Evolutionary conservation across 2,797 vertebrate genomes (phyloP).

Genomic region (Otolemur crassicaudatus): DNA sequence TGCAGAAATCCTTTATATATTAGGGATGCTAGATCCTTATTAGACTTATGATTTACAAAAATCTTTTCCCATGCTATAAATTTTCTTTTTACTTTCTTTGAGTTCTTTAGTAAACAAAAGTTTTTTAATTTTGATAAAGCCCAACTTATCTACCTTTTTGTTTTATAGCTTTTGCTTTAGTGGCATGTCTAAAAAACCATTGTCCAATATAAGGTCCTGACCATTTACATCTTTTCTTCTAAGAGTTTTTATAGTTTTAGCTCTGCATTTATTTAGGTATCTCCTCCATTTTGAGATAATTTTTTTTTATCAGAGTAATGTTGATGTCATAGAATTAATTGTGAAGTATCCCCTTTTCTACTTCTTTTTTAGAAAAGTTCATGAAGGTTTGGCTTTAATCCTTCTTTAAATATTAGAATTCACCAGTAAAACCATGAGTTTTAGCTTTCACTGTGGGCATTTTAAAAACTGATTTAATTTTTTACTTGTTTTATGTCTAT

Average conservation of each 20-base stretch:
- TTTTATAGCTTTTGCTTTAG: not conserved
- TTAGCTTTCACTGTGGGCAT: not conserved
- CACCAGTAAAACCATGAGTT: not conserved
- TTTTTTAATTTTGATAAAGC: not conserved
- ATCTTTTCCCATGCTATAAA: not conserved
- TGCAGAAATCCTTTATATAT: not conserved
- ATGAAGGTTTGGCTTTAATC: not conserved
- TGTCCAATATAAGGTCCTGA: not conserved
- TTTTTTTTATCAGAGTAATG: not conserved
- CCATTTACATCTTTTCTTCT: not conserved
- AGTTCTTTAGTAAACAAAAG: not conserved
- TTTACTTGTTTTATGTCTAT: not conserved
- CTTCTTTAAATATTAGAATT: slow-evolving; percentile 3
- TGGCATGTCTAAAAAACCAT: not conserved
- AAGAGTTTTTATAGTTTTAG: not conserved
- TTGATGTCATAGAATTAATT: not conserved
- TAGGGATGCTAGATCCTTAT: not conserved
- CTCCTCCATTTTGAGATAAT: not conserved
- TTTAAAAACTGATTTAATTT: not conserved
- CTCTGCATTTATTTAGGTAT: not conserved
- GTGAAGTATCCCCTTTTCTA: not conserved
- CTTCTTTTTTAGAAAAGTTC: not conserved
- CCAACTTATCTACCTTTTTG: not conserved
- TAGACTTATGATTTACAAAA: not conserved
- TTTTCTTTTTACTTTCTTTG: not conserved